Evolutionary conservation across 2,888 invertebrate genomes (phyloP).

Genomic region (Platycheirus rosarum): DNA sequence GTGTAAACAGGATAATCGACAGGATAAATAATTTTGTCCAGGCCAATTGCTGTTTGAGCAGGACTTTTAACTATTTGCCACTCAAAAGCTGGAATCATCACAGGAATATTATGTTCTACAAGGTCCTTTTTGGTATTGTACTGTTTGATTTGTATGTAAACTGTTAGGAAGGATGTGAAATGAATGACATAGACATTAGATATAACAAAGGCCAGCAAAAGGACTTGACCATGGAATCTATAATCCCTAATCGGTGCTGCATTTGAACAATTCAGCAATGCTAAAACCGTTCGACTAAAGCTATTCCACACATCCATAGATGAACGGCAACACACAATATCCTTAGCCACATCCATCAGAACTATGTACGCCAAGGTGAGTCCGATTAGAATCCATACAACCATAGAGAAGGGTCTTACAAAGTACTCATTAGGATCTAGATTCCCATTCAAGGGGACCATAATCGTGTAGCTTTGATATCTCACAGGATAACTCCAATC

Average conservation of each 20-base stretch:
- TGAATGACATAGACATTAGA: conserved; percentile 34
- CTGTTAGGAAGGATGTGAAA: conserved; percentile 59
- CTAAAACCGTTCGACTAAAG: conserved; percentile 28
- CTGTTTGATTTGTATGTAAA: conserved; percentile 51
- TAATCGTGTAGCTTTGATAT: conserved; percentile 8
- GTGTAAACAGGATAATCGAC: neutral
- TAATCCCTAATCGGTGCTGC: conserved; percentile 8
- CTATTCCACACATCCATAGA: conserved; percentile 19
- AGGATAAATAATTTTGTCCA: conserved; percentile 14
- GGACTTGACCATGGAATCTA: conserved; percentile 43
- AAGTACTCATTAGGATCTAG: conserved; percentile 49
- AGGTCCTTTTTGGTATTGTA: conserved; percentile 33
- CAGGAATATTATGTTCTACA: conserved; percentile 24
- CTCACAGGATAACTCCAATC: conserved; percentile 23
- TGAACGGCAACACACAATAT: neutral
- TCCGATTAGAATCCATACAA: conserved; percentile 39
- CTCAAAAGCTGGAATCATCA: conserved; percentile 27
- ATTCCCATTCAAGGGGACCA: conserved; percentile 40
- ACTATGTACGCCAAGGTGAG: conserved; percentile 36
- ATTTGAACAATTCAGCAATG: conserved; percentile 4
- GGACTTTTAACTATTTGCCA: neutral
- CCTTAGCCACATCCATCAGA: conserved; percentile 34
- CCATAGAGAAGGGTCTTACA: conserved; percentile 18
- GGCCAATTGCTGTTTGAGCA: neutral
- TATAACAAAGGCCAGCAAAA: conserved; percentile 40